Base-by-base conservation (phyloP, 2,888 invertebrate genomes). In the Drosophila nigricruria region DNA sequence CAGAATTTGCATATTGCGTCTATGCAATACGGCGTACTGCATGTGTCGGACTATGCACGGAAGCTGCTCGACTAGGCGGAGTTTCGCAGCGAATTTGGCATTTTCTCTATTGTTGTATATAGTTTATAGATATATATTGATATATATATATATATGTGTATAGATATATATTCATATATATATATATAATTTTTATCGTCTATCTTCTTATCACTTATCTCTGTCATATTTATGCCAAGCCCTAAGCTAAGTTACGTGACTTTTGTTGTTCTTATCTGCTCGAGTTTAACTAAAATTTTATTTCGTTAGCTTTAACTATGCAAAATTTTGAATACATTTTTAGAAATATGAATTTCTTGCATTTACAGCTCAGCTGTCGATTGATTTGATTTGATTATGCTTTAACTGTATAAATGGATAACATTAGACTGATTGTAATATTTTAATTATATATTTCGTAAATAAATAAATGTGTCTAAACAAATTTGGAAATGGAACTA, bases 1-100 rank as follows among this genome's bases (percentile, higher is more conserved):
- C 79, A 89, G 23, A 94, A 94, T 88, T 90, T 95, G 59, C 94
- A 93, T 69, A 91, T 95, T 25, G 94, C 94, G 1, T 91, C 93
- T 0, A 56, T 81, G 18, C 66, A 87, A 47, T 82, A 91, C 64
- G 92, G 93, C 2, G 66, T 93, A 0, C 59, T 92, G 2, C 92
- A 93, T 53, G 81, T 93, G 10, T 68, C 89, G 1, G 91, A 92
- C 14, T 93, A 91, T 75, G 86, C 75, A 0, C 6, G 32, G 18
- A 34, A 23, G 43, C 0, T 71, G n/a, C 32, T 58, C 10, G 10
- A 9, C 32, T n/a, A 23, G 30, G 1, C 27, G 1, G 27, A 5
- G 5, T 5, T 5, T 5, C n/a, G 30, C 10, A 30, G 30, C 27
- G 6, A 4, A 9, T n/a, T n/a, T n/a, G n/a, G 30, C n/a, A 3